phyloP scores from a whole-genome alignment of 2,888 invertebrate species.

The Acleris laterana region DNA sequence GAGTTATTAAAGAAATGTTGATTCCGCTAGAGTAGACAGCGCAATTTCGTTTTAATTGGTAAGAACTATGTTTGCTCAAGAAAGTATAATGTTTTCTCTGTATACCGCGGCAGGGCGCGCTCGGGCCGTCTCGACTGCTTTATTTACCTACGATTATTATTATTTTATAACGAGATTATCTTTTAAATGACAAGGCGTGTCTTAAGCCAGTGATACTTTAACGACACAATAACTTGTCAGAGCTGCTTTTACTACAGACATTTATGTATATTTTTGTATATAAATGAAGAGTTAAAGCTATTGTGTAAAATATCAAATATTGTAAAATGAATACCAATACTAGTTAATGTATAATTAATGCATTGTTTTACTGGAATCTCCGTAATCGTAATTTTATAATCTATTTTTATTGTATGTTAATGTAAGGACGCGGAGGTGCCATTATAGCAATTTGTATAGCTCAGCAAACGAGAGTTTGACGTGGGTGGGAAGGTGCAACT shows the following conservation, averaged over 20 bases:
- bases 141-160: conserved; percentile 27
- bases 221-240: conserved; percentile 50
- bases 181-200: conserved; percentile 32
- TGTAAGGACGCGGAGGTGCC: conserved; percentile 81
- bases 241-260: conserved; percentile 59
- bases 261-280: conserved; percentile 83
- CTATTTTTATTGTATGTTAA: conserved; percentile 74
- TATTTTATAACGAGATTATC: conserved; percentile 19
- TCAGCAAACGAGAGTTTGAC: conserved; percentile 28
- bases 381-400: conserved; percentile 75
- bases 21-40: conserved; percentile 37
- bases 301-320: conserved; percentile 74
- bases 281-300: conserved; percentile 72
- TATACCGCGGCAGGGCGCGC: conserved; percentile 11
- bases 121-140: conserved; percentile 20
- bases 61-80: conserved; percentile 57
- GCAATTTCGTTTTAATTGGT: conserved; percentile 42
- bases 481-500: too few species aligned
- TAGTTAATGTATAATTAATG: conserved; percentile 62
- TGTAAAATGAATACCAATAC: conserved; percentile 59
- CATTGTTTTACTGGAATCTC: conserved; percentile 79
- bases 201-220: conserved; percentile 57
- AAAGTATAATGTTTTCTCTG: conserved; percentile 24
- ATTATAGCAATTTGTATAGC: conserved; percentile 78
- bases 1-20: neutral